Base-by-base conservation (phyloP, 2,797 vertebrate genomes). In the Cichlasoma orientale region DNA sequence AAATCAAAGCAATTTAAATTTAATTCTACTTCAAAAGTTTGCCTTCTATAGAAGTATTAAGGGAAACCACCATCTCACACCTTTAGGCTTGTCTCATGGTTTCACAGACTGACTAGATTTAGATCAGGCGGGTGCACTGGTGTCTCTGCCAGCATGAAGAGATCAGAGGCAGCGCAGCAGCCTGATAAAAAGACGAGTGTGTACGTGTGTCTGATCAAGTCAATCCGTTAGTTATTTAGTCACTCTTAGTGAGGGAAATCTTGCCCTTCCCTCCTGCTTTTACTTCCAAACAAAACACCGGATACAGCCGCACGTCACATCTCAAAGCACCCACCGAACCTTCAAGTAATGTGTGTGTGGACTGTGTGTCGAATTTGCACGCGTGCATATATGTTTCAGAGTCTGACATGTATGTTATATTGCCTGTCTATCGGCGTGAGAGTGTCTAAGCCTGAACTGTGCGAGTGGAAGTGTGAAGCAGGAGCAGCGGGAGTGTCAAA, bases 401-500 rank as follows among this genome's bases (percentile, higher is more conserved):
- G 72, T 72, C 44, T 74, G 72, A 74, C 73, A 82, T 85, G 69
- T 82, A 61, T 75, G 72, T 71, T 74, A 53, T 83, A 80, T 68
- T 69, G 54, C 33, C 47, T 78, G 19, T 85, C 58, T 89, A 31
- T 1, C 5, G 21, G 71, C 61, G 31, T 57, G 33, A 83, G 76
- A 52, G 72, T 18, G 44, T 69, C 50, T 33, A 47, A 82, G 79
- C 74, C 77, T 63, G 44, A 82, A 85, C 71, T 50, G 4, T 77
- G 77, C 79, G 78, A 75, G 78, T 63, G 50, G 59, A 83, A 80
- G 86, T 92, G 91, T 86, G 86, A 92, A 94, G 79, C 82, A 87
- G 89, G 83, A 92, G 86, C 89, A 89, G 76, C 77, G 41, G 74
- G 77, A 92, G 89, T 93, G 92, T 93, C 92, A 92, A 90, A 92